These are phyloP conservation scores for Ridgeia piscesae DNA, from an alignment of 1,140 invertebrate genomes.

Conservation along the genomic window DNA sequence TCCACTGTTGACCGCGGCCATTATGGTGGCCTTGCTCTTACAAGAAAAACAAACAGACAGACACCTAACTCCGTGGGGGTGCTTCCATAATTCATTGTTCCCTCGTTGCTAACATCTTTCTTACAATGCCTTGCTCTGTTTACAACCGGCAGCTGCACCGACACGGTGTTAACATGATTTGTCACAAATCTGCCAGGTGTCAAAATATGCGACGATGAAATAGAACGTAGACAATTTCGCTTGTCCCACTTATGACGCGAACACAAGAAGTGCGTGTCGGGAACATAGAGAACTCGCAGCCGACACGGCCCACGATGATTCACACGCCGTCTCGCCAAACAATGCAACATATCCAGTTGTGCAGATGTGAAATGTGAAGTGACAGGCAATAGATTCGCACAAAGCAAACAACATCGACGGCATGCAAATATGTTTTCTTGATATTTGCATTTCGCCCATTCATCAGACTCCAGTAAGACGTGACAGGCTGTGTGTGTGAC, in stretches of 20 bases:
- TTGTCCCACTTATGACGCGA: not conserved
- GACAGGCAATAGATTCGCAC: constrained; percentile 3
- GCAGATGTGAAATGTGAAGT: not conserved
- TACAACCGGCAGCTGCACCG: not conserved
- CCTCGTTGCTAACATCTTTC: not conserved
- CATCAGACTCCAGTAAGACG: not conserved
- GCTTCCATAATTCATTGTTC: not conserved
- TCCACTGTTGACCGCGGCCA: not conserved
- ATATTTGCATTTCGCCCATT: not conserved
- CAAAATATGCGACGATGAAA: not conserved
- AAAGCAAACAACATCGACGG: not conserved
- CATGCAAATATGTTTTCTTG: constrained; percentile 6
- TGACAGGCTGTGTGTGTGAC: not conserved
- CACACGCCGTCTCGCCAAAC: not conserved
- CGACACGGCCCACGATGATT: not conserved
- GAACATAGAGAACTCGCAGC: not conserved
- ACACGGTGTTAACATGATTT: not conserved
- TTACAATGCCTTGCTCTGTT: not conserved
- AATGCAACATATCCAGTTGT: not conserved
- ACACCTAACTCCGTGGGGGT: not conserved
- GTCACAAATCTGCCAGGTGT: not conserved
- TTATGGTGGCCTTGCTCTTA: not conserved
- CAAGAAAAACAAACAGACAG: not conserved
- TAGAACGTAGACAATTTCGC: not conserved
- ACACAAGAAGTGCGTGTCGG: not conserved